A percentile compares a stretch with the other conserved stretches of the same genome.
phyloP scores from a whole-genome alignment of 2,888 invertebrate genomes.

The Actias luna region DNA sequence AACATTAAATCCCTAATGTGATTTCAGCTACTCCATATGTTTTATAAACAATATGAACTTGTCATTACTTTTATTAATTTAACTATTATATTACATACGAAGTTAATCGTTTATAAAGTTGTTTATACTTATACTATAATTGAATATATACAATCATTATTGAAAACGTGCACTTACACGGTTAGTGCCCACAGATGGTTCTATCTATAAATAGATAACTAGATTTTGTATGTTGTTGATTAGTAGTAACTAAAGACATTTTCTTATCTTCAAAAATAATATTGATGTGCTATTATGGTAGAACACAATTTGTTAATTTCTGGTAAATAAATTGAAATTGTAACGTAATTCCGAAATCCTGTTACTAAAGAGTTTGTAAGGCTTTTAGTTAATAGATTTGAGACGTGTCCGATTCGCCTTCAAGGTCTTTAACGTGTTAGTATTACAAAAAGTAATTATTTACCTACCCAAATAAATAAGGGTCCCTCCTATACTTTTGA shows the following conservation, averaged over 20 bases:
- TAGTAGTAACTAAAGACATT: neutral
- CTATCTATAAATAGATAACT: too few species aligned
- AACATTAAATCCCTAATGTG: neutral
- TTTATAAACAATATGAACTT: neutral
- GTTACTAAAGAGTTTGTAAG: constrained; percentile 11
- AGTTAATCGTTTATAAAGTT: too few species aligned
- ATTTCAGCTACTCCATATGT: neutral
- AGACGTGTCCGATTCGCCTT: constrained; percentile 15
- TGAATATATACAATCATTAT: neutral
- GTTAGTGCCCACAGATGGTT: neutral
- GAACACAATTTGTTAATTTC: neutral
- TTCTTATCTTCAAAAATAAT: neutral
- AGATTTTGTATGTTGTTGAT: neutral
- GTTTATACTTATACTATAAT: too few species aligned
- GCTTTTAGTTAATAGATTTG: constrained; percentile 7
- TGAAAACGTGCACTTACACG: neutral
- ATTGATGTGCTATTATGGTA: neutral
- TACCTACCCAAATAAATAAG: neutral
- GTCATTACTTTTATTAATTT: too few species aligned
- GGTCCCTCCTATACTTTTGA: neutral
- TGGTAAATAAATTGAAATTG: neutral
- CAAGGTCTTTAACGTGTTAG: constrained; percentile 18
- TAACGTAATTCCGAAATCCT: constrained; percentile 11
- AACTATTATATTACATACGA: too few species aligned
- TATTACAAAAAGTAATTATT: neutral